These are phyloP conservation scores for Strigops habroptila DNA, from an alignment of 2,113 vertebrate species.

Conservation along the genomic window DNA sequence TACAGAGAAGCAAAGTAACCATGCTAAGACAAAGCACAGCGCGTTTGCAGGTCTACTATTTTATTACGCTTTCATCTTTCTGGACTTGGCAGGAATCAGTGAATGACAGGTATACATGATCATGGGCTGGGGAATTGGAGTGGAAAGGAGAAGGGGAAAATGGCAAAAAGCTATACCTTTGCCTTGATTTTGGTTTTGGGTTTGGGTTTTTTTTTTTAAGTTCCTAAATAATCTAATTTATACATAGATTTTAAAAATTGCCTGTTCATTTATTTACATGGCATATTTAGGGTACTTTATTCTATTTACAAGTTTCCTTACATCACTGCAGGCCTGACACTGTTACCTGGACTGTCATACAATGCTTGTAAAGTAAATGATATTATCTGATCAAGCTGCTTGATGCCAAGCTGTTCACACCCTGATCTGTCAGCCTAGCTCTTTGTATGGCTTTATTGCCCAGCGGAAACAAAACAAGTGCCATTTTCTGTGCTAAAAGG, in stretches of 20 bases:
- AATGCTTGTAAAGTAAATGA: neutral
- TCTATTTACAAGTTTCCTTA: neutral
- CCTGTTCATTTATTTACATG: neutral
- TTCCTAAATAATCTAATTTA: neutral
- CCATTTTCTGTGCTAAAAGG: neutral
- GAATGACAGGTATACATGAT: neutral
- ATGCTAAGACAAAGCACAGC: neutral
- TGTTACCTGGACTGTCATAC: fast-evolving
- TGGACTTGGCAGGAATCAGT: neutral
- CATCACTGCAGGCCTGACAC: neutral
- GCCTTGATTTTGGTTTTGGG: neutral
- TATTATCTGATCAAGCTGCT: neutral
- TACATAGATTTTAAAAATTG: neutral
- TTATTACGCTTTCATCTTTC: neutral
- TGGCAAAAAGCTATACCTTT: neutral
- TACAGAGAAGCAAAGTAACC: neutral
- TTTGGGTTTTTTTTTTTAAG: neutral
- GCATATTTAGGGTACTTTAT: neutral
- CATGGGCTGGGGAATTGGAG: neutral
- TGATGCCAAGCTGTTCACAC: neutral
- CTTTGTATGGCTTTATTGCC: neutral
- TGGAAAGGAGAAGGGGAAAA: neutral
- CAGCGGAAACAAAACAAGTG: neutral
- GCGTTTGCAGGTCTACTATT: neutral
- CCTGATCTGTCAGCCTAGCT: neutral